Base-by-base conservation (phyloP, 2,797 vertebrate species). In the Labeo calbasu region DNA sequence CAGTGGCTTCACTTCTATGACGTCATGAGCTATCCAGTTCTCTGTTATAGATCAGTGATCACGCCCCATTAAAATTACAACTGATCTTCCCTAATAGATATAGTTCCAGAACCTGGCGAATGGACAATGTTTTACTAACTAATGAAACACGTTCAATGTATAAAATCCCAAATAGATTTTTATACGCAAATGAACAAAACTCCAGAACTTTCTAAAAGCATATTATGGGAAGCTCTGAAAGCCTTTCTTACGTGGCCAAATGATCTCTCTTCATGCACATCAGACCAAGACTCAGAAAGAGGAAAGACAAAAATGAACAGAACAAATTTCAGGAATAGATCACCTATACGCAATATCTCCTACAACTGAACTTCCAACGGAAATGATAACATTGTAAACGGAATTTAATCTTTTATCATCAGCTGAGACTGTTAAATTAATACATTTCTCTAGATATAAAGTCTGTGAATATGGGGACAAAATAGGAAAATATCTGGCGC, bases 331-430 rank as follows among this genome's bases (percentile, higher is more conserved):
- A 32, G 65, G 40, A 32, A 66, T 66, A 28, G 65, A 66, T 36
- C 25, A 32, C 21, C 65, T 36, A 66, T 36, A 66, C 15, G 23
- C 14, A 66, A 4, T 9, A 36, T 28, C 28, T 17, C 65, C 65
- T 19, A 69, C 66, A 8, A 19, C 28, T 10, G 32, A 40, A 40
- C 66, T 69, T 36, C 15, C 43, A 10, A 40, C 66, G 4, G 5
- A 69, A 69, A 36, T 1, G 3, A 69, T 40, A 17, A 17, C 66
- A 11, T 10, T 69, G 66, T 32, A 69, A 66, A 66, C 65, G 36
- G 65, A 66, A 66, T 66, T 66, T 36, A 66, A 66, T 32, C 65
- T 66, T 66, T 25, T 66, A 32, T 17, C 65, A 66, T 28, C 28
- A 66, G 25, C 5, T 17, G 65, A 66, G 32, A 66, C 65, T 9